These are phyloP conservation scores for Cyanoderma ruficeps DNA, from an alignment of 2,113 vertebrate species.

Conservation along the genomic window DNA sequence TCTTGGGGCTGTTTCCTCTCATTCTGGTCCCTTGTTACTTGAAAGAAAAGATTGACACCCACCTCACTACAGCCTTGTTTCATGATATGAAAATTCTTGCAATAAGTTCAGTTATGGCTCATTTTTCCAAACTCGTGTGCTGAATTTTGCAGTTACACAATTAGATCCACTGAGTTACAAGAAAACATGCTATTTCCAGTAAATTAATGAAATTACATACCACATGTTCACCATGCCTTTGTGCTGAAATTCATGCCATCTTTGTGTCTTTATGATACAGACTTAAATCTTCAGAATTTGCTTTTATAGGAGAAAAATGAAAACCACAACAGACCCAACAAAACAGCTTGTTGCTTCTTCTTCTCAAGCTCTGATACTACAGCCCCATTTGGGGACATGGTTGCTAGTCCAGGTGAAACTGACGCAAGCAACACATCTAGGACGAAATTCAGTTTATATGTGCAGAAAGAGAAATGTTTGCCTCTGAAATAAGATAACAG, in stretches of 20 bases:
- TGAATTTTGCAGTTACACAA: background rate
- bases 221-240: background rate
- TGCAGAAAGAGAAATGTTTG: background rate
- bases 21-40: background rate
- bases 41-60: background rate
- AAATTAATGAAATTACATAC: background rate
- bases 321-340: background rate
- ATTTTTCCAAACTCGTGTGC: background rate
- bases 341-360: background rate
- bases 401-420: background rate
- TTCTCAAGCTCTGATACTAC: background rate
- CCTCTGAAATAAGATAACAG: background rate
- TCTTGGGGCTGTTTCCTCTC: background rate
- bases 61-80: background rate
- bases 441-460: background rate
- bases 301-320: background rate
- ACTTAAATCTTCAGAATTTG: background rate
- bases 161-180: background rate
- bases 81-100: background rate
- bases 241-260: background rate
- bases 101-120: background rate
- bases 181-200: background rate
- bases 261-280: background rate
- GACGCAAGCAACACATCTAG: background rate
- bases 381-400: fast-evolving